These are phyloP conservation scores for Bolinopsis microptera DNA, from an alignment of 37 sponge, comb jelly and placozoan species.

Conservation along the genomic window DNA sequence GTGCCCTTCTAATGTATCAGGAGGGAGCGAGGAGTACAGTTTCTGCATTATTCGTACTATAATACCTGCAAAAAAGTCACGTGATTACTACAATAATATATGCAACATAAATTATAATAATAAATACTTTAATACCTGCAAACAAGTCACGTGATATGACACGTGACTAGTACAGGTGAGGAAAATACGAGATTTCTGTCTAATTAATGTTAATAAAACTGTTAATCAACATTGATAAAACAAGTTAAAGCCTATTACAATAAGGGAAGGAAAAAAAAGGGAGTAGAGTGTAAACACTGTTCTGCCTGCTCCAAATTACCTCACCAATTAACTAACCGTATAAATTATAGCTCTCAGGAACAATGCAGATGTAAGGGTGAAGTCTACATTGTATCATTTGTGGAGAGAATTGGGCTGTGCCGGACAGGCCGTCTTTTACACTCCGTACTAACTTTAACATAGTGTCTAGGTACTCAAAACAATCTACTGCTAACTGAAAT, in stretches of 20 bases:
- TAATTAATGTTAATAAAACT: too few species aligned
- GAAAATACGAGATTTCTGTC: too few species aligned
- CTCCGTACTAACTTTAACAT: background rate
- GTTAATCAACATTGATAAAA: too few species aligned
- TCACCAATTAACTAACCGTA: conserved; percentile 48
- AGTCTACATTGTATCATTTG: conserved; percentile 28
- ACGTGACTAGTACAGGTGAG: too few species aligned
- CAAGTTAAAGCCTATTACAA: too few species aligned
- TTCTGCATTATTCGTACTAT: conserved; percentile 46
- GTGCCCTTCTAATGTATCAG: conserved; percentile 32
- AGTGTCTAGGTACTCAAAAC: conserved; percentile 44
- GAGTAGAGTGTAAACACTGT: too few species aligned
- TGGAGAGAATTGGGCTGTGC: conserved; percentile 17
- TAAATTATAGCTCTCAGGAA: conserved; percentile 24
- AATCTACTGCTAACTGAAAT: conserved; percentile 53
- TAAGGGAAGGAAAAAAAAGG: too few species aligned
- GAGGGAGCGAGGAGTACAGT: conserved; percentile 4
- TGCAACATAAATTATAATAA: too few species aligned
- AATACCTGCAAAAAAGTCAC: conserved; percentile 30
- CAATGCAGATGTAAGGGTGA: conserved; percentile 10
- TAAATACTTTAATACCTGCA: too few species aligned
- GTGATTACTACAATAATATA: too few species aligned
- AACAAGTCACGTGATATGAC: too few species aligned
- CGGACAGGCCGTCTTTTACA: background rate
- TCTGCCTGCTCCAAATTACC: too few species aligned